Base-by-base conservation (phyloP, 2,797 vertebrate species). In the Falco berigora region DNA sequence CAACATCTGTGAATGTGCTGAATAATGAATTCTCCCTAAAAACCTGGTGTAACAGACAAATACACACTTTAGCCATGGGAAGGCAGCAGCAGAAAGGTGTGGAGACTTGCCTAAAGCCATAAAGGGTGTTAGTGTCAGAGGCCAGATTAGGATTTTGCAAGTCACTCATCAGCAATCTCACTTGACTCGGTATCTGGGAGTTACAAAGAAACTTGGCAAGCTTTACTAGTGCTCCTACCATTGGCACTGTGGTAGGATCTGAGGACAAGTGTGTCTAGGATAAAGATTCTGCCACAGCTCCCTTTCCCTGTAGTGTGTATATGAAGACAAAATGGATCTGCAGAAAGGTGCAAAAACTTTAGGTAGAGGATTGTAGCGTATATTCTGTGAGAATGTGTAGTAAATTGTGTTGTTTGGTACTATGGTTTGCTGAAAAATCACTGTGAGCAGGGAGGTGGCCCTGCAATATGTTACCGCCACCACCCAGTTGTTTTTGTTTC, bases 41-140 rank as follows among this genome's bases (percentile, higher is more conserved):
- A 83, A 17, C 22, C 20, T 75, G 20, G 9, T 4, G 3, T 75
- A 71, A 73, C 44, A 79, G 58, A 69, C 38, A 91, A 64, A 83
- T 40, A 91, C 83, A 87, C 36, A 52, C 59, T 86, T 80, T 38
- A 78, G 32, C 63, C 36, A 85, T 42, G 74, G 77, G 63, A 96
- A 91, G 92, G 53, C 49, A 82, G 47, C 42, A 76, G 20, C 36
- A 82, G 77, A 74, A 76, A 88, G 49, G 9, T 77, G 91, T 86
- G 90, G 87, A 71, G 64, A 80, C 93, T 94, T 95, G 94, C 68
- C 56, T 73, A 76, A 93, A 91, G 61, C 91, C 67, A 91, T 86
- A 71, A 74, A 42, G 61, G 56, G 47, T 86, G 49, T 92, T 94
- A 36, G 40, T 82, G 75, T 86, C 86, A 89, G 55, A 84, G 88